These are phyloP conservation scores for Alsophila aescularia DNA, from an alignment of 2,888 invertebrate species.

Conservation along the genomic window DNA sequence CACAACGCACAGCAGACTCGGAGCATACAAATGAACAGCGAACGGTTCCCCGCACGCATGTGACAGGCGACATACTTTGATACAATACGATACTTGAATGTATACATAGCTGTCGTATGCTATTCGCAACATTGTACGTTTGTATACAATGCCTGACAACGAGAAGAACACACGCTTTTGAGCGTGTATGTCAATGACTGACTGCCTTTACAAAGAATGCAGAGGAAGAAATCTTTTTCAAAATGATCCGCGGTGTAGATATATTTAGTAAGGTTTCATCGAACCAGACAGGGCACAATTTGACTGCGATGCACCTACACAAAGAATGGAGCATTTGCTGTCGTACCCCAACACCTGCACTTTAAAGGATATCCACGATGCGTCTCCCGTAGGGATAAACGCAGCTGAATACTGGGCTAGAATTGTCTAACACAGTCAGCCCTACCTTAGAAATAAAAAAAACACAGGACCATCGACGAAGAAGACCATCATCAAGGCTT, in stretches of 20 bases:
- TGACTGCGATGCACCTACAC: too few species aligned
- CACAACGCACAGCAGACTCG: constrained; percentile 43
- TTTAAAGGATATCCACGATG: too few species aligned
- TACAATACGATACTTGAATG: constrained; percentile 48
- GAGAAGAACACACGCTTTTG: constrained; percentile 13
- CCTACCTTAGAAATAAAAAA: too few species aligned
- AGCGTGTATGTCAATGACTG: background rate
- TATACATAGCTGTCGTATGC: constrained; percentile 1
- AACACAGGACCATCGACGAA: too few species aligned
- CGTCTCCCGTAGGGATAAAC: too few species aligned
- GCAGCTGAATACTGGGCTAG: too few species aligned
- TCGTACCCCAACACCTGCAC: too few species aligned
- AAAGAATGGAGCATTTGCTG: too few species aligned
- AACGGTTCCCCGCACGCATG: constrained; percentile 53
- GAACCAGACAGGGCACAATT: too few species aligned
- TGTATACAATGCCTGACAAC: constrained; percentile 18
- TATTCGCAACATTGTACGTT: constrained; percentile 22
- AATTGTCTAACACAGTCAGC: too few species aligned
- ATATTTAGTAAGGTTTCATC: too few species aligned
- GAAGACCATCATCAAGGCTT: too few species aligned
- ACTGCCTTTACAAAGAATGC: background rate
- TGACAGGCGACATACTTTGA: constrained; percentile 54
- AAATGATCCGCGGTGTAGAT: background rate
- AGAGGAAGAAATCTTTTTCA: background rate
- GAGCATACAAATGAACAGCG: constrained; percentile 67